Evolutionary conservation across 2,888 invertebrate genomes (phyloP), one percentile per base, ranked within the genome.

Genomic region (Antitype chi): DNA sequence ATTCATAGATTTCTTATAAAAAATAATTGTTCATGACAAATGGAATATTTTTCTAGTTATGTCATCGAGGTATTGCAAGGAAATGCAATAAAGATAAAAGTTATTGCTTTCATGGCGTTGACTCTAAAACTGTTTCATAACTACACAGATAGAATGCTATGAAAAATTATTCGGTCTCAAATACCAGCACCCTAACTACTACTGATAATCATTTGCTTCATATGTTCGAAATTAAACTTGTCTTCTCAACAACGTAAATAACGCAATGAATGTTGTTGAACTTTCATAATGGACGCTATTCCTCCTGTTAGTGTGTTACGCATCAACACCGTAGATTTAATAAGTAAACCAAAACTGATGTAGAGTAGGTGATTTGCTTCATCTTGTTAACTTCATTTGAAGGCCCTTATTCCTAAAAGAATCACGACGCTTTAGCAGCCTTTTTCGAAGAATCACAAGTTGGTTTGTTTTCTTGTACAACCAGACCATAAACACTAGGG

Each of bases 1-100:
- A 76, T 59, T 81, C 57, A 70, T 70, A 53, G 47, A 28, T 67
- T 73, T 73, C 67, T 53, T 73, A 38, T 43, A 49, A 70, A 73
- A 6, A 53, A 4, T 17, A 70, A 62, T 57, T 11, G 28, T 52
- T 78, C 49, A 43, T 82, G 69, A 74, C 74, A 17, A 82, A 74
- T 69, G 55, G 32, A 60, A 82, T 74, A 53, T 70, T 71, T 74
- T 68, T 43, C 32, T 38, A n/a, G 25, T 47, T 57, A 70, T 62
- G 32, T 70, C 62, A 74, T 43, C 25, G 25, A 55, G 23, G 28
- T 38, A 47, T 69, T 72, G 66, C 62, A 67, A 38, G 52, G 52
- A 70, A 73, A 81, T 60, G 60, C 38, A 53, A 63, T 82, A 67
- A 77, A 67, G 70, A 70, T 73, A 73, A 49, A 28, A 69, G 47